phyloP scores from a whole-genome alignment of 2,113 vertebrate species.

The Peucedramus taeniatus region DNA sequence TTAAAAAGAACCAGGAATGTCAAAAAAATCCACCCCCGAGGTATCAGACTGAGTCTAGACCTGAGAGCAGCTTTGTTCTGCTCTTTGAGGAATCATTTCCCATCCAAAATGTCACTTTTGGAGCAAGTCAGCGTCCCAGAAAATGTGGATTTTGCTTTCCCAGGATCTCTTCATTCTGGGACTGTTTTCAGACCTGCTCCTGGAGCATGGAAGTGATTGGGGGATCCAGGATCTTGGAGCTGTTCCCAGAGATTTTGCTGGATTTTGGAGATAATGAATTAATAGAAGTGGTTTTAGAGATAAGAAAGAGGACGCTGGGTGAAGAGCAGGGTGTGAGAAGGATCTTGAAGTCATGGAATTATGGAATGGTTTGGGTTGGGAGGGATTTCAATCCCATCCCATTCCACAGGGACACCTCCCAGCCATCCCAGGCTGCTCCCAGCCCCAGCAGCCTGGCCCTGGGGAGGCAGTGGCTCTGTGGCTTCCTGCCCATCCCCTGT shows the following conservation, averaged over 20 bases:
- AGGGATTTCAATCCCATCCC: neutral
- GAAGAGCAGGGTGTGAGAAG: neutral
- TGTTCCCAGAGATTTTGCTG: neutral
- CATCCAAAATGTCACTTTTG: neutral
- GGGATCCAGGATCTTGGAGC: neutral
- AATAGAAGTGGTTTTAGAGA: neutral
- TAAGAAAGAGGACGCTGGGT: rapidly evolving
- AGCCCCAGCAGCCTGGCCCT: neutral
- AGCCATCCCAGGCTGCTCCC: rapidly evolving
- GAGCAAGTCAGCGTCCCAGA: rapidly evolving
- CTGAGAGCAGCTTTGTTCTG: neutral
- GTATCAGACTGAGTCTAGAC: neutral
- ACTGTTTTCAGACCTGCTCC: rapidly evolving
- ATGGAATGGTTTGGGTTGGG: neutral
- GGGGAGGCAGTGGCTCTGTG: neutral
- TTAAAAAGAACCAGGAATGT: neutral
- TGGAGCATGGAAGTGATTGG: neutral
- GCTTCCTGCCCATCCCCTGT: neutral
- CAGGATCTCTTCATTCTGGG: neutral
- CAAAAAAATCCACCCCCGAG: neutral
- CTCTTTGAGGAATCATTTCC: neutral
- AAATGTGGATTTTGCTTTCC: rapidly evolving
- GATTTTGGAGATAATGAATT: neutral
- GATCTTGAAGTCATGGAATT: neutral
- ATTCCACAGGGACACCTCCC: neutral